A percentile compares a stretch with the other conserved stretches of the same genome.
These are phyloP conservation scores for Hyles lineata DNA, from an alignment of 2,888 invertebrate species.

Conservation along the genomic window DNA sequence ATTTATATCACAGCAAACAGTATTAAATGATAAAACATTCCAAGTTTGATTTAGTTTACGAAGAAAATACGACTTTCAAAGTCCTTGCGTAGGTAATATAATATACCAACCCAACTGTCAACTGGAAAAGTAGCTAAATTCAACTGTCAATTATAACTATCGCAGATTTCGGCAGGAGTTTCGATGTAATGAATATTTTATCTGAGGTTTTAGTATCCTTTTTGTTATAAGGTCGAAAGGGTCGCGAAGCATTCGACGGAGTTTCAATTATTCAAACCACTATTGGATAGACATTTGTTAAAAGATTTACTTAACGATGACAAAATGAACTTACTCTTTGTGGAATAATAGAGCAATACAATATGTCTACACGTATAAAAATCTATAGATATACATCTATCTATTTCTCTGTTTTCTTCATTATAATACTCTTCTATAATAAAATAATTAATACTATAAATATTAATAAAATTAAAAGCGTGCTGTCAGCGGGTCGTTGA, in stretches of 20 bases:
- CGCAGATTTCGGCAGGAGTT: constrained; percentile 49
- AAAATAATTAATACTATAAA: no score
- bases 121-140: constrained; percentile 20
- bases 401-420: no score
- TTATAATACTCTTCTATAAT: no score
- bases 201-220: constrained; percentile 41
- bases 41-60: not conserved
- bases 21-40: not conserved
- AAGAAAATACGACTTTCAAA: not conserved
- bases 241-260: constrained; percentile 45
- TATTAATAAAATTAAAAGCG: no score
- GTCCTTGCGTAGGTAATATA: not conserved
- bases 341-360: not conserved
- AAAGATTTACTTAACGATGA: constrained; percentile 46
- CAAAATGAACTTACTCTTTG: constrained; percentile 34
- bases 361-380: no score
- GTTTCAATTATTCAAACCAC: constrained; percentile 52
- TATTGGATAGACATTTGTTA: constrained; percentile 52
- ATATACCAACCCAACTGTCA: not conserved
- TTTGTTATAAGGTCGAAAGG: constrained; percentile 45
- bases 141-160: constrained; percentile 59
- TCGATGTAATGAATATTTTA: constrained; percentile 53
- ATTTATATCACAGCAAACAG: no score
- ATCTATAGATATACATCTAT: no score
- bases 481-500: no score